Evolutionary conservation across 2,797 vertebrate species (phyloP), one percentile per base, ranked within the genome.

Genomic region (Nannoperca obscura): DNA sequence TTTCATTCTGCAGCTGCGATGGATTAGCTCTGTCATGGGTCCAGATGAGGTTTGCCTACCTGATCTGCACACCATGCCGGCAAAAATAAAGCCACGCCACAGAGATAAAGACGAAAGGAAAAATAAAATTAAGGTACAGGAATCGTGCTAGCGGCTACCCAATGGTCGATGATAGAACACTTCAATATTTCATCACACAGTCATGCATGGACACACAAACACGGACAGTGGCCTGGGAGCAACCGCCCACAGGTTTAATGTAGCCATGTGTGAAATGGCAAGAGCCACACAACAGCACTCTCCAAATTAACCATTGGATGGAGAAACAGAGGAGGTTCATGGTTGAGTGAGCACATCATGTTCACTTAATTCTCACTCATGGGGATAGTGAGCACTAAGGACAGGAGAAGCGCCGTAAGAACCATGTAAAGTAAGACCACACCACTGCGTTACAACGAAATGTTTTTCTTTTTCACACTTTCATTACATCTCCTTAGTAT

Each of bases 1-100:
- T 95, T 95, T 94, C 92, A 95, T 91, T 93, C 90, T 81, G 90
- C 92, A 95, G 93, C 92, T 95, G 93, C 86, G 78, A 89, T 88
- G 93, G 93, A 94, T 95, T 95, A 92, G 88, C 83, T 89, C 91
- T 94, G 91, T 94, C 93, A 90, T 84, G 89, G 81, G 81, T 92
- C 93, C 89, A 92, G 90, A 92, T 91, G 89, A 93, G 86, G 90
- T 91, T 85, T 88, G 89, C 92, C 91, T 93, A 91, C 90, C 91
- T 91, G 92, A 91, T 92, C 82, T 82, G 86, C 74, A 68, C 83
- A 61, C 61, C 86, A 88, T 54, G 72, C 81, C 68, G 64, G 42
- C 42, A 74, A 88, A 86, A 88, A 91, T 72, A 88, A 90, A 90
- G 81, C 86, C 81, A 86, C 36, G 67, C 53, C 59, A 70, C 59